Base-by-base conservation (phyloP, 1,140 invertebrate genomes). In the Drosophila gunungcola region DNA sequence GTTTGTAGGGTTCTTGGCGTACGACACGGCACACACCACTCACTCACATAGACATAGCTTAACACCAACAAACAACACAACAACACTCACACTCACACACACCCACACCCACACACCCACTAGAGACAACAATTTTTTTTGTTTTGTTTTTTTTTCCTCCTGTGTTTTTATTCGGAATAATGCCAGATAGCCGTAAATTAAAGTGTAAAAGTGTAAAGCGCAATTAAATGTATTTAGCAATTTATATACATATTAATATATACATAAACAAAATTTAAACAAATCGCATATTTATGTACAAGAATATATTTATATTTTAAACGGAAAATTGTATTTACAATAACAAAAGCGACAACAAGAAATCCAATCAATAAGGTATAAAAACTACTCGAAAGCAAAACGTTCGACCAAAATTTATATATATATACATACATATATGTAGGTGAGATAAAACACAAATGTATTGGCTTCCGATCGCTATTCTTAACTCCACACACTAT, bases 191-290 rank as follows among this genome's bases (percentile, higher is more conserved):
- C 82, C 81, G 78, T 86, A 73, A 86, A 78, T 45, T 69, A 70
- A 57, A 70, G 65, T 70, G 65, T 70, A 70, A 57, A 82, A 65
- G 63, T 88, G 82, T 88, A 86, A 86, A 86, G 82, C 82, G 82
- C 82, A 86, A 88, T 86, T 86, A 88, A 76, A 72, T 86, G 79
- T 86, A 86, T 85, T 85, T 85, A 85, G 78, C 65, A 86, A 78
- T 85, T 86, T 86, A 81, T 78, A 85, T 78, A 84, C 55, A 73
- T 77, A 84, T 82, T 60, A 73, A 64, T 73, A 78, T 68, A 73
- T 69, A 67, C 45, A 70, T 76, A 67, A 62, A 72, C 69, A 56
- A 58, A 64, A 58, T 63, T 32, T 45, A 80, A 80, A 70, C 69
- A 79, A 76, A 83, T 67, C 45, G 73, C 70, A 80, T 84, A 85